Base-by-base conservation (phyloP, 1,140 invertebrate species). In the Phocides pigmalion region DNA sequence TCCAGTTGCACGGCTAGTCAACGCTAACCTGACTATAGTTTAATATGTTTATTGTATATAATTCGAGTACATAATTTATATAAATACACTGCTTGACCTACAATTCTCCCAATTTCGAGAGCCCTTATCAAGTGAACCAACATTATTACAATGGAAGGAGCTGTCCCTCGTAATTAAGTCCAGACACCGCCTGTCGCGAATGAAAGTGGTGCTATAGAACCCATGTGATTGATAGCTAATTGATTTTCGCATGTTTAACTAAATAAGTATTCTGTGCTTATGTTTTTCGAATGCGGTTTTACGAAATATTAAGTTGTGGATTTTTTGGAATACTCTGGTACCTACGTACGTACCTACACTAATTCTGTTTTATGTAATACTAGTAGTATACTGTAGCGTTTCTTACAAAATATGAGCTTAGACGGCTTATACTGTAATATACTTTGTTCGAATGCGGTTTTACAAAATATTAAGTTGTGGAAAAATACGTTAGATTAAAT, bases 121-220 rank as follows among this genome's bases (percentile, higher is more conserved):
- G 50, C n/a, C 50, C 50, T 39, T 54, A 54, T 54, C 50, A 14
- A 54, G 35, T 54, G 35, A 41, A 63, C 19, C 58, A 67, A 58
- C 61, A 51, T 59, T 62, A 69, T 53, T 56, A 46, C 56, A 64
- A 64, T 54, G 32, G 42, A 39, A 22, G 32, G 20, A 62, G 56
- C 49, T 50, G 64, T 69, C 56, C 16, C 35, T 37, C 44, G 49
- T 69, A 62, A 69, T 69, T 64, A 62, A 12, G 54, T 42, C n/a
- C 49, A 39, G 12, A 25, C 44, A 42, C 32, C 46, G 41, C 35
- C 50, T 64, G 66, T 64, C 66, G 53, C 37, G 42, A 68, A 68
- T 25, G 32, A 56, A 64, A 54, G 32, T 54, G 50, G 17, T 41
- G 14, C 35, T n/a, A 20, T 54, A 35, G 16, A 54, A 4, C 22